These are phyloP conservation scores for Hedya salicella DNA, from an alignment of 2,888 invertebrate genomes.

Conservation along the genomic window DNA sequence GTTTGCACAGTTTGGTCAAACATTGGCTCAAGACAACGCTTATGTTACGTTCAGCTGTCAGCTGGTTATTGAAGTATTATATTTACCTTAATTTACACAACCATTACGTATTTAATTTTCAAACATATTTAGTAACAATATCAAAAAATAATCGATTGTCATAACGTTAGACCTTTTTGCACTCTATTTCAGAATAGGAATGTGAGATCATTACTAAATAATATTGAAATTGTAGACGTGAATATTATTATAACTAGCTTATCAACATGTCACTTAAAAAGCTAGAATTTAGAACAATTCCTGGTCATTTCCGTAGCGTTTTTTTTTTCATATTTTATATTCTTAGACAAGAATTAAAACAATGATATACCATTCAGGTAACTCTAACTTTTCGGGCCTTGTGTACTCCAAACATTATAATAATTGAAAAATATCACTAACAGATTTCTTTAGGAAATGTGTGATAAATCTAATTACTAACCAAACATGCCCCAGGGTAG, in stretches of 20 bases:
- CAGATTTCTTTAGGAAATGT: neutral
- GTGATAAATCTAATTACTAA: neutral
- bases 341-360: neutral
- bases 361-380: neutral
- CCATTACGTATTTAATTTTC: slow-evolving; percentile 17
- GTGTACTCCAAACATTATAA: neutral
- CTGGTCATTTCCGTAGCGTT: neutral
- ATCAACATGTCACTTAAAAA: neutral
- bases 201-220: slow-evolving; percentile 3
- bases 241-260: neutral
- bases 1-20: slow-evolving; percentile 37
- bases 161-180: neutral
- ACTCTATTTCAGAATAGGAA: neutral
- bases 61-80: slow-evolving; percentile 2
- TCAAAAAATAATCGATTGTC: neutral
- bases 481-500: neutral
- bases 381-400: neutral
- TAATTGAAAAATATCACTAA: neutral
- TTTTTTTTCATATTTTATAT: neutral
- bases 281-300: slow-evolving; percentile 9
- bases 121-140: slow-evolving; percentile 13
- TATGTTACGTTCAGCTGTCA: slow-evolving; percentile 1
- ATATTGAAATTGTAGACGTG: neutral
- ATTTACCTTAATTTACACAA: slow-evolving; percentile 27
- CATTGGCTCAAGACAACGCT: slow-evolving; percentile 12